These are phyloP conservation scores for Antheraea pernyi DNA, from an alignment of 1,140 invertebrate genomes.

Conservation along the genomic window DNA sequence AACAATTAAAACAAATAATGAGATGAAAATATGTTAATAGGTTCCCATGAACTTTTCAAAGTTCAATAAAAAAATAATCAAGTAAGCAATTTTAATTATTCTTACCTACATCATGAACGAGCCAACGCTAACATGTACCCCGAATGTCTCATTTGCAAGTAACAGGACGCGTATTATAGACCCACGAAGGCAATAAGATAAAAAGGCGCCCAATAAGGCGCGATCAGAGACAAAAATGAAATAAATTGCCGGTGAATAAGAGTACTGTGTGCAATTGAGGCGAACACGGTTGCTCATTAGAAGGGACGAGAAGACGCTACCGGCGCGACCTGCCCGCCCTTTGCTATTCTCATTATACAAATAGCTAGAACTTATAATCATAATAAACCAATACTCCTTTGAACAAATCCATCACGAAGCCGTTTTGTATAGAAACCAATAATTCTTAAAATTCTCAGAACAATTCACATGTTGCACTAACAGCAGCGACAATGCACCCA, in stretches of 20 bases:
- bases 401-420: background rate
- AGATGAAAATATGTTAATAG: conserved; percentile 26
- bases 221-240: conserved; percentile 78
- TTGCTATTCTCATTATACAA: conserved; percentile 8
- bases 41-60: conserved; percentile 23
- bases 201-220: conserved; percentile 76
- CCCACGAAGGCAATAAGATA: conserved; percentile 75
- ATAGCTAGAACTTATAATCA: conserved; percentile 6
- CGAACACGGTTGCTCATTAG: conserved; percentile 76
- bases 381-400: conserved; percentile 1
- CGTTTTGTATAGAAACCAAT: no score
- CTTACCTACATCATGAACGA: conserved; percentile 61
- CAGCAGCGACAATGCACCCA: conserved; percentile 50
- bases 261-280: conserved; percentile 75
- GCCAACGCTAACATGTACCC: conserved; percentile 60
- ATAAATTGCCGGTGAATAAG: conserved; percentile 77
- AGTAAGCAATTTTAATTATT: conserved; percentile 73
- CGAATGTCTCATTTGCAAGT: conserved; percentile 76
- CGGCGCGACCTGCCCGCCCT: conserved; percentile 19
- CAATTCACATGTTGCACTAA: conserved; percentile 43
- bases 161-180: conserved; percentile 76
- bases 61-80: conserved; percentile 40
- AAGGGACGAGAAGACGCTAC: conserved; percentile 40
- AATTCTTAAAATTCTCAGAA: conserved; percentile 47
- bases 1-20: conserved; percentile 1